Evolutionary conservation across 2,797 vertebrate species (phyloP), one percentile per base, ranked within the genome.

Genomic region (Sebastes trivittatus): DNA sequence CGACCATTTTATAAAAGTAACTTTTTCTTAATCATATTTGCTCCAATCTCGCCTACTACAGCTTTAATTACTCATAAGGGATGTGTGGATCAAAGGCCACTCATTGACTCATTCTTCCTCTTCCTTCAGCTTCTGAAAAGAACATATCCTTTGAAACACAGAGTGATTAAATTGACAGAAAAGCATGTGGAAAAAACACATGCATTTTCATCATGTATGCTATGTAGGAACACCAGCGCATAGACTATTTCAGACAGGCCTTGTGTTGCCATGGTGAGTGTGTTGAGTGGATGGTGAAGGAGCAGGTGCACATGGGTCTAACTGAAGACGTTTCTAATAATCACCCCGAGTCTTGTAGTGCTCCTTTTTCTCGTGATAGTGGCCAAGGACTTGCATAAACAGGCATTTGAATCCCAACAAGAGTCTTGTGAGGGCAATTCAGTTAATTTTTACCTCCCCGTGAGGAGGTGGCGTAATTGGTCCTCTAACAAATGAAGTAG

Each of bases 201-300:
- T 16, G 2, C 2, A 20, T 34, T 34, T 22, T 18, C 3, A 52
- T 27, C 22, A 14, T 42, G 1, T 11, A 1, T 10, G 5, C 6
- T 3, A 36, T 72, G 22, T n/a, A 14, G n/a, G 4, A 55, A 55
- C 56, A 16, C 20, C 34, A 9, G 22, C 36, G 68, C 22, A 58
- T 13, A 22, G 11, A 22, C 25, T 25, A 1, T 49, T 36, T 77
- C n/a, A 42, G 1, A 34, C 34, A 52, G 29, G 3, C 14, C 27
- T 54, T 20, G 30, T 20, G 81, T 84, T 89, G 60, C 80, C 75
- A 84, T 81, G 68, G 85, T 70, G 75, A 81, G 27, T 2, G 6
- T 77, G 25, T 55, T 75, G 49, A 1, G 3, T 36, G 32, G 27
- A 79, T 29, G 55, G 32, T 61, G 29, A 62, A 77, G 42, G n/a